Percentiles rank a stretch among this genome's conserved stretches.
These are phyloP conservation scores for Egretta garzetta DNA, from an alignment of 2,113 vertebrate species.

Conservation along the genomic window DNA sequence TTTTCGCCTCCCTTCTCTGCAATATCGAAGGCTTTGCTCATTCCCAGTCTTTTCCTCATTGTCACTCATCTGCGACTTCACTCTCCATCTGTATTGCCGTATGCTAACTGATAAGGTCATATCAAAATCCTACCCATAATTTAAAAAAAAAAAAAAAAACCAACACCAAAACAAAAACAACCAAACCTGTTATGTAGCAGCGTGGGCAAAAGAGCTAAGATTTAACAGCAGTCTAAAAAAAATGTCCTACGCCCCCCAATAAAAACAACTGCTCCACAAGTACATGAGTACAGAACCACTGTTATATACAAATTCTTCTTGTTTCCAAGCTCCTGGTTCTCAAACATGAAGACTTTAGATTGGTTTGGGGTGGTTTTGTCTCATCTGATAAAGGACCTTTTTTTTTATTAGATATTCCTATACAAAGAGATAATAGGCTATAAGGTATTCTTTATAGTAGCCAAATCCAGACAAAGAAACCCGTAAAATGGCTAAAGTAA, in stretches of 20 bases:
- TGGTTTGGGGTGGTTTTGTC: neutral
- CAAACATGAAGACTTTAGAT: neutral
- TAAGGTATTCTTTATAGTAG: neutral
- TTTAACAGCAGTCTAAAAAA: neutral
- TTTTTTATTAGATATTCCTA: neutral
- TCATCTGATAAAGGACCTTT: neutral
- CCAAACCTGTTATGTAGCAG: neutral
- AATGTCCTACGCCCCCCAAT: neutral
- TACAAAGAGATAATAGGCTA: neutral
- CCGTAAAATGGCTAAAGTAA: neutral
- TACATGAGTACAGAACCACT: neutral
- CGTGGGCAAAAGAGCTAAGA: neutral
- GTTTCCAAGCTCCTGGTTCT: neutral
- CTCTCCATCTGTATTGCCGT: slow-evolving; percentile 41
- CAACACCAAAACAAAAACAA: too few species aligned
- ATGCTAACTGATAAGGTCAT: slow-evolving; percentile 22
- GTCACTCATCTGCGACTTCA: slow-evolving; percentile 14
- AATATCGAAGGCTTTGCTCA: neutral
- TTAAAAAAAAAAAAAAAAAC: neutral
- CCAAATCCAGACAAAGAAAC: neutral
- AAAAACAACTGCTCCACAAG: neutral
- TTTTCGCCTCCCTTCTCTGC: neutral
- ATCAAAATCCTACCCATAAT: neutral
- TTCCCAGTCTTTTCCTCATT: neutral
- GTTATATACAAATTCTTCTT: neutral